A percentile compares a stretch with the other conserved stretches of the same genome.
These are phyloP conservation scores for Cyphomyrus discorhynchus DNA, from an alignment of 2,113 vertebrate genomes.

Conservation along the genomic window DNA sequence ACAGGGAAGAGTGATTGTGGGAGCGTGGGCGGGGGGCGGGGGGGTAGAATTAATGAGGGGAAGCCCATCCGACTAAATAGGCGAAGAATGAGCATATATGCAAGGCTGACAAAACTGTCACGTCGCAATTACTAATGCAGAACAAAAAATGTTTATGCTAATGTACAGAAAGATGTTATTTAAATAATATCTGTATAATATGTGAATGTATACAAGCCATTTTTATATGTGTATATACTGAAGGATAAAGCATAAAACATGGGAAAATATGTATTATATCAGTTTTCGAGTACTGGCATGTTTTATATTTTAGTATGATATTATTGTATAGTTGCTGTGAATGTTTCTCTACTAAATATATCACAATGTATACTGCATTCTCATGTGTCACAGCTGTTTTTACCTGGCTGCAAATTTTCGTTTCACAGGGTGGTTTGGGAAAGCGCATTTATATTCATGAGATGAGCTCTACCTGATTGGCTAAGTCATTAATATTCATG, in stretches of 20 bases:
- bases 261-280: not conserved
- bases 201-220: not conserved
- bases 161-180: not conserved
- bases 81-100: not conserved
- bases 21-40: not conserved
- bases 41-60: not conserved
- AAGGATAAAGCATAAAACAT: not conserved
- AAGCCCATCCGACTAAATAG: not conserved
- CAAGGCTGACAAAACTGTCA: not conserved
- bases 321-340: not conserved
- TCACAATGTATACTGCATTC: not conserved
- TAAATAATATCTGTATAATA: not conserved
- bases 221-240: not conserved
- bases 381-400: not conserved
- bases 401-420: not conserved
- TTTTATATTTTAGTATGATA: conserved; percentile 1
- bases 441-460: not conserved
- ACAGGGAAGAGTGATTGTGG: not conserved
- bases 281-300: not conserved
- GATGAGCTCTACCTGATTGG: not conserved
- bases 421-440: not conserved
- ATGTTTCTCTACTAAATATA: not conserved
- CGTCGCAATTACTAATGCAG: not conserved
- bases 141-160: not conserved
- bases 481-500: not conserved